Evolutionary conservation across 2,113 vertebrate species (phyloP).

Genomic region (Cavia aperea): DNA sequence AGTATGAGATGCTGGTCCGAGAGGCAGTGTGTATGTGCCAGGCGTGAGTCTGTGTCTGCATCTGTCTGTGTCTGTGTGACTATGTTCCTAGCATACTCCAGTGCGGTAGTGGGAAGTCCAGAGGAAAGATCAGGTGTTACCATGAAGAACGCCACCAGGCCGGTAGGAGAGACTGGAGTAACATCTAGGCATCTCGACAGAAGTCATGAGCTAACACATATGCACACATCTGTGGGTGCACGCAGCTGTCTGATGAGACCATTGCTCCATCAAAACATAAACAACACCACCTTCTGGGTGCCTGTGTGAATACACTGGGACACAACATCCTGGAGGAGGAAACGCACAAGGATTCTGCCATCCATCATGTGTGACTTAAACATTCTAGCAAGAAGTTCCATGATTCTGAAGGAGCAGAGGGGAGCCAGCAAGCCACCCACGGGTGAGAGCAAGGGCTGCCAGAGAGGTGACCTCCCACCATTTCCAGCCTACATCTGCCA

Average conservation of each 20-base stretch:
- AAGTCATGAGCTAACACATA: background rate
- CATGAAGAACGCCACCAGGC: background rate
- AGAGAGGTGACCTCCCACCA: fast-evolving
- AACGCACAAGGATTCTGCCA: fast-evolving
- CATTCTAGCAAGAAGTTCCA: background rate
- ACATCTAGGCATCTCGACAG: background rate
- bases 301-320: fast-evolving
- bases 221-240: fast-evolving
- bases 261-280: background rate
- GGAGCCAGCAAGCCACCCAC: background rate
- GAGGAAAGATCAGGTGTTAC: background rate
- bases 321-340: background rate
- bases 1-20: background rate
- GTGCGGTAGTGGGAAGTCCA: background rate
- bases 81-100: background rate
- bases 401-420: too few relatives aligned
- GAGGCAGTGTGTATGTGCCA: background rate
- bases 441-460: fast-evolving
- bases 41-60: background rate
- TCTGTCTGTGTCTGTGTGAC: too few relatives aligned
- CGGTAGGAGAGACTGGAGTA: fast-evolving
- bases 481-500: fast-evolving
- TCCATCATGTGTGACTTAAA: background rate
- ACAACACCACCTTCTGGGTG: fast-evolving
- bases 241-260: background rate